Evolutionary conservation across 1,140 invertebrate genomes (phyloP).

Genomic region (Whitmania pigra): DNA sequence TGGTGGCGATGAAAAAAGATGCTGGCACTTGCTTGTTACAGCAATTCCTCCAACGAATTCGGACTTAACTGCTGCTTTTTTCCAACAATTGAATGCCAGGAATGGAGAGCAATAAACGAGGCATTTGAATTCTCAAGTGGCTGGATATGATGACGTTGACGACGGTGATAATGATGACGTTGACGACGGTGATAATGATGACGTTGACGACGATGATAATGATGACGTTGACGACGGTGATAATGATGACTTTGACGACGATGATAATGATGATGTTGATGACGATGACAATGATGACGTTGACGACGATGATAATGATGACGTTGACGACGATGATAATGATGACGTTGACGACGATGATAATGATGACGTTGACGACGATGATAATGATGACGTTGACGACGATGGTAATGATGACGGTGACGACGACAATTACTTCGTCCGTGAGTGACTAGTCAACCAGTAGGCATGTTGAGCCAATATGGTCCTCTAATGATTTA

Average conservation of each 20-base stretch:
- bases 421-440: constrained; percentile 10
- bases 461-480: no score
- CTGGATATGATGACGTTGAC: background rate
- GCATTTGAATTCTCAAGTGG: no score
- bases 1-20: background rate
- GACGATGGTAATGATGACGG: constrained; percentile 5
- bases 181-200: constrained; percentile 13
- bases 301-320: constrained; percentile 13
- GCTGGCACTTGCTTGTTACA: background rate
- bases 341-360: constrained; percentile 3
- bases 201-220: background rate
- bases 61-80: no score
- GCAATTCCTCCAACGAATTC: no score
- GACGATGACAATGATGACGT: constrained; percentile 5
- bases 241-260: constrained; percentile 11
- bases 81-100: no score
- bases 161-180: constrained; percentile 4
- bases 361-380: constrained; percentile 13
- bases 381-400: constrained; percentile 13
- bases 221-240: background rate
- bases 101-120: no score
- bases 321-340: constrained; percentile 12
- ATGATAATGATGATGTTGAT: constrained; percentile 16
- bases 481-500: background rate
- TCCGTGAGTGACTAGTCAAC: background rate